Conservation (phyloP, 2,797 vertebrate species). For the Amblyopsis hoosieri region DNA sequence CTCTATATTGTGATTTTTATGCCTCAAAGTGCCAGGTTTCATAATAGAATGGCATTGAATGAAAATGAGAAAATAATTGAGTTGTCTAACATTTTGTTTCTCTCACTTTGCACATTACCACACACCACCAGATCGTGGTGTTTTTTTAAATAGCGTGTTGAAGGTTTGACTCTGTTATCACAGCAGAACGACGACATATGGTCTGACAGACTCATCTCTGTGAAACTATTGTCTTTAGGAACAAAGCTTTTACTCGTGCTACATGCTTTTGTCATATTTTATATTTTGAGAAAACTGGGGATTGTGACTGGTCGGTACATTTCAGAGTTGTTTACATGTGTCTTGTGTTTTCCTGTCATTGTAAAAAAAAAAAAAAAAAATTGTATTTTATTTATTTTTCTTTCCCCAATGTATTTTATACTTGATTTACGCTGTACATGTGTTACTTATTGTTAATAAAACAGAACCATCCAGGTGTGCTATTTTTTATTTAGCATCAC, state of each 20-base stretch:
- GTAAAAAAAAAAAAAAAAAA: conserved; percentile 80
- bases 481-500: conserved; percentile 15
- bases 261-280: conserved; percentile 26
- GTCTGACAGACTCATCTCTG: conserved; percentile 46
- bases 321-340: conserved; percentile 79
- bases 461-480: conserved; percentile 70
- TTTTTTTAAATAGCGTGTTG: conserved; percentile 38
- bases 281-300: conserved; percentile 33
- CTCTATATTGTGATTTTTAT: conserved; percentile 51
- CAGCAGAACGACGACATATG: conserved; percentile 46
- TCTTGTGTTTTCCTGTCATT: conserved; percentile 77
- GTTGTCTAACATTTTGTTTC: conserved; percentile 42
- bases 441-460: conserved; percentile 96
- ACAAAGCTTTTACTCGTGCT: conserved; percentile 38
- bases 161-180: conserved; percentile 48
- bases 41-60: conserved; percentile 55
- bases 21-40: conserved; percentile 76
- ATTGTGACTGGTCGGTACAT: conserved; percentile 79
- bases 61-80: conserved; percentile 44
- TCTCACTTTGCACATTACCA: conserved; percentile 72
- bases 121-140: conserved; percentile 61
- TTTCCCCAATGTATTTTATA: conserved; percentile 79
- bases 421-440: conserved; percentile 87
- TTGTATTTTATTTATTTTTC: conserved; percentile 87
- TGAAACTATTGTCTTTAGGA: conserved; percentile 51